Base-by-base conservation (phyloP, 2,888 invertebrate species). In the Leucophenga maculata region DNA sequence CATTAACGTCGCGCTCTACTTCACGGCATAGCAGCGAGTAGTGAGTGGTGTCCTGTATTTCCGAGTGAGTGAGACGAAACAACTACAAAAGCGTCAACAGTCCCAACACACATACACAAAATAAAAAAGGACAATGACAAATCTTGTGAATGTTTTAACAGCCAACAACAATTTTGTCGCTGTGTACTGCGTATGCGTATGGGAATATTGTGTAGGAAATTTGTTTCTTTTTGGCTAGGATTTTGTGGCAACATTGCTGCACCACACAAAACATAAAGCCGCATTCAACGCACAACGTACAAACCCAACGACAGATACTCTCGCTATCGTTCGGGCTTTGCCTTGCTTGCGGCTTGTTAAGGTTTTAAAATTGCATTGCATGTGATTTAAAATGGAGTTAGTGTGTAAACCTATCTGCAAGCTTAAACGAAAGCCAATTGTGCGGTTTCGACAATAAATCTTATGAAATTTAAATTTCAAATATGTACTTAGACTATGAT, bases 81-180 rank as follows among this genome's bases (percentile, higher is more conserved):
- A 65, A 66, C 18, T 22, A 66, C 59, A 52, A 66, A 65, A 64
- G 66, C 75, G 14, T 68, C 65, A 60, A 66, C 57, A 75, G 64
- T 39, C n/a, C 26, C 4, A 26, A 26, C 26, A 26, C 26, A n/a
- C n/a, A n/a, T 26, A 26, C n/a, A 26, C 26, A 26, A 26, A 65
- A 18, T 59, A 70, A 62, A 72, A 64, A 69, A 69, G 68, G 60
- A 68, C 62, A 64, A 64, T 65, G 59, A 52, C 32, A 66, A 66
- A 66, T 55, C 66, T 44, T 54, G n/a, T 54, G 39, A 44, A 66
- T 66, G 66, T 55, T 66, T 55, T 32, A 66, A 66, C 54, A 22
- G 16, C 39, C 55, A 18, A 55, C 44, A 54, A 52, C 32, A 26
- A 16, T 14, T 32, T 3, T 11, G 18, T 20, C 55, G n/a, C 44